A percentile compares a stretch with the other conserved stretches of the same genome.
Conservation (phyloP, 2,113 vertebrate species). For the Datnioides undecimradiatus region DNA sequence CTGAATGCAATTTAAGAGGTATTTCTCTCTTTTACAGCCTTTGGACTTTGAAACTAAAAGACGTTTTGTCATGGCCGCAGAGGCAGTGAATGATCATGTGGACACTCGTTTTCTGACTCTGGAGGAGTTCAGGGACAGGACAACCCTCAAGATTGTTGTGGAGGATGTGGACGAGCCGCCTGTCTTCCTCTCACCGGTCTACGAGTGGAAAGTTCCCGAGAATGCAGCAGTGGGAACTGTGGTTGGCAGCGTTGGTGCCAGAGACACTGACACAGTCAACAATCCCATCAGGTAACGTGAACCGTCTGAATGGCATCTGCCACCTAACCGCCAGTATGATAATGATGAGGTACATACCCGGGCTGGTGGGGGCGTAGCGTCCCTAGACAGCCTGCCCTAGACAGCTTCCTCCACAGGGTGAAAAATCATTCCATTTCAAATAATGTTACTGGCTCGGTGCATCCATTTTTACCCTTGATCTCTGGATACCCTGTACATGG, state of each 20-base stretch:
- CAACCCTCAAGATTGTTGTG: constrained; percentile 89
- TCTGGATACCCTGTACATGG: constrained; percentile 76
- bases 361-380: constrained; percentile 42
- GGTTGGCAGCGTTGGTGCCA: constrained; percentile 87
- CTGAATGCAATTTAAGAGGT: neutral
- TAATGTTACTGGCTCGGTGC: constrained; percentile 69
- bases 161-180: constrained; percentile 93
- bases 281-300: constrained; percentile 84
- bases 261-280: constrained; percentile 87
- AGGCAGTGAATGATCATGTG: constrained; percentile 86
- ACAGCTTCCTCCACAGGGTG: constrained; percentile 70
- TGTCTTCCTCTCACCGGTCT: constrained; percentile 81
- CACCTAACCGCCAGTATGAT: constrained; percentile 49
- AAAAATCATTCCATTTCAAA: constrained; percentile 83
- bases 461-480: constrained; percentile 83
- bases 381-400: constrained; percentile 38
- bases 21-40: constrained; percentile 76
- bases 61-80: constrained; percentile 85
- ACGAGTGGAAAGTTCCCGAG: constrained; percentile 89
- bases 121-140: constrained; percentile 85
- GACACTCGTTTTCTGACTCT: constrained; percentile 81
- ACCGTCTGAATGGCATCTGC: constrained; percentile 61
- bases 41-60: constrained; percentile 91
- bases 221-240: constrained; percentile 76
- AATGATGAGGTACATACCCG: constrained; percentile 60